Base-by-base conservation (phyloP, 2,113 vertebrate genomes). In the Muntiacus reevesi region DNA sequence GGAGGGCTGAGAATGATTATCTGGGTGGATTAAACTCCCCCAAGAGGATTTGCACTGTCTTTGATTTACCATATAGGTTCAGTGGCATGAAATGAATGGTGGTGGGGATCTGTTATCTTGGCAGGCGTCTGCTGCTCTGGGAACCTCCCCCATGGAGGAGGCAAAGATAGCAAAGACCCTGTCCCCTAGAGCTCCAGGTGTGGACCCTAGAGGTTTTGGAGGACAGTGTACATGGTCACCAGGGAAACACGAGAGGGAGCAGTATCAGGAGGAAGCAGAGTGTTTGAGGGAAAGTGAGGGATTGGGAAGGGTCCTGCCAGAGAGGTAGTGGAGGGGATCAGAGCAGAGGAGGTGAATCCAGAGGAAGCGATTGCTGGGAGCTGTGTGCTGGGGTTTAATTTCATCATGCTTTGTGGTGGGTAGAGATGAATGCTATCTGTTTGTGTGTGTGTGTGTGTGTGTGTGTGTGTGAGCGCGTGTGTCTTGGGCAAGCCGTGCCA, bases 221-320 rank as follows among this genome's bases (percentile, higher is more conserved):
- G 71, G 8, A 28, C 43, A 47, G 30, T 1, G 9, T 30, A 4
- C 2, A 0, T 1, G 13, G 43, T 2, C 12, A 59, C 40, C 10
- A 14, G 19, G 28, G 27, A 36, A 17, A 30, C 50, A 21, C 0
- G 43, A 43, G 0, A 6, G 57, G 3, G 4, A 6, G 43, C 47
- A 1, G 1, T 16, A 12, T 62, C 15, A 30, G 36, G 28, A 36
- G 55, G 7, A 21, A 2, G 3, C 3, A 23, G 23, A 45, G 47
- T 11, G 2, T 45, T 33, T 13, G 7, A 50, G 50, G 16, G 27
- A 52, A 40, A 50, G 25, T 14, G 21, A 59, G 50, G 83, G 27
- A 1, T 15, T 81, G 57, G 54, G 36, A 43, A 33, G 23, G 15
- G 84, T 78, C 19, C 40, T 40, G 7, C 1, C 25, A 59, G 83